Evolutionary conservation across 2,113 vertebrate species (phyloP).

Genomic region (Hippocampus guttulatus): DNA sequence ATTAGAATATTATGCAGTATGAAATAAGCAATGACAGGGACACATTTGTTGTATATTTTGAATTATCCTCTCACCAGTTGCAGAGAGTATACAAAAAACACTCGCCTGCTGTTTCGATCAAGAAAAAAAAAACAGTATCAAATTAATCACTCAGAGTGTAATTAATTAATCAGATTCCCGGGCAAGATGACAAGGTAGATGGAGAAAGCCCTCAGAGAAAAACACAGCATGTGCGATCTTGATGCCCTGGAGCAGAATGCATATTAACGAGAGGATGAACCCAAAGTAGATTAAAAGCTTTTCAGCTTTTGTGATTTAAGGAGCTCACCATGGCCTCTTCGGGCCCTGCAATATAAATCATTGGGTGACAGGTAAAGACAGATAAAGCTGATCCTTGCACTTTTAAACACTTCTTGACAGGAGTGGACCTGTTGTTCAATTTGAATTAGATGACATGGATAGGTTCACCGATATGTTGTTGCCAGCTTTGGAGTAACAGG

Average conservation of each 20-base stretch:
- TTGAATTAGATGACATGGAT: background rate
- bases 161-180: slow-evolving; percentile 51
- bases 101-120: slow-evolving; percentile 16
- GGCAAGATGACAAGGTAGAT: slow-evolving; percentile 14
- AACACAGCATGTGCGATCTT: slow-evolving; percentile 36
- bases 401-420: slow-evolving; percentile 5
- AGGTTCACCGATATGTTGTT: background rate
- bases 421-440: background rate
- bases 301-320: slow-evolving; percentile 59
- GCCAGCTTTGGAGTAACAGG: background rate
- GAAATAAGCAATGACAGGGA: background rate
- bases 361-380: slow-evolving; percentile 12
- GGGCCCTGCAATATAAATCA: slow-evolving; percentile 17
- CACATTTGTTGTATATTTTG: background rate
- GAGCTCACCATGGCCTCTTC: slow-evolving; percentile 48
- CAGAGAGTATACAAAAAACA: slow-evolving; percentile 7
- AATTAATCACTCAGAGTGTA: slow-evolving; percentile 40
- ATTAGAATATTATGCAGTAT: background rate
- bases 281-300: slow-evolving; percentile 72
- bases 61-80: background rate
- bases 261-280: slow-evolving; percentile 49
- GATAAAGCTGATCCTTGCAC: slow-evolving; percentile 14
- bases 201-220: slow-evolving; percentile 26
- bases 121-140: slow-evolving; percentile 29
- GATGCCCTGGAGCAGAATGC: slow-evolving; percentile 35